Base-by-base conservation (phyloP, 53 echinoderm and acorn worm species). In the Patiria pectinifera region DNA sequence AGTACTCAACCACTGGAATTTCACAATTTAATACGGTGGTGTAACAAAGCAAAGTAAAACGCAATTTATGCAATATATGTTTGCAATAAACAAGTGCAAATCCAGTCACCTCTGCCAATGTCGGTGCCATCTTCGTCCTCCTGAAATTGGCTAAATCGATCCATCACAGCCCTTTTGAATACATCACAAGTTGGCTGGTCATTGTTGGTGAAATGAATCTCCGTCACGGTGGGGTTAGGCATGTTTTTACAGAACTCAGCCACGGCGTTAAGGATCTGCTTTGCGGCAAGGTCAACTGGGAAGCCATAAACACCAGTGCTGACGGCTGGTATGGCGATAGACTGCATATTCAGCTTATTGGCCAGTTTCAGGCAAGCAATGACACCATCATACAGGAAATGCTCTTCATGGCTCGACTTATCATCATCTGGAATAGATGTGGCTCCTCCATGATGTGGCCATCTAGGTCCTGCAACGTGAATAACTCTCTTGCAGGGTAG, bases 291-390 rank as follows among this genome's bases (percentile, higher is more conserved):
- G 43, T 89, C 21, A 21, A 93, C 79, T 44, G 92, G 95, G 18
- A 89, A 90, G 62, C 95, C 95, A 81, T 72, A 93, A 4, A 92
- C 82, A 4, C 92, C 95, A 23, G 95, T 84, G 71, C 95, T 92
- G 48, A 95, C 91, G 19, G 93, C 89, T 14, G 95, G 93, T 22
- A 95, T 71, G 48, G 90, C 92, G 48, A 95, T 71, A 10, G 92
- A 87, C 46, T 74, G 78, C 22, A 85, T 46, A 22, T 62, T 58
- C 22, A 8, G 44, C 46, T 84, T 78, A n/a, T 80, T 71, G 13
- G 95, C 95, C 18, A 80, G 60, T 24, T 79, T 59, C 9, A 92
- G 91, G 24, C 78, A 82, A 0, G 59, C 78, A 5, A 15, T 45
- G 13, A 95, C 60, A 15, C 84, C 62, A 43, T 72, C 46, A 12